A percentile compares a stretch with the other conserved stretches of the same genome.
Conservation (phyloP, 2,113 vertebrate species). For the Ardeotis arabs region DNA sequence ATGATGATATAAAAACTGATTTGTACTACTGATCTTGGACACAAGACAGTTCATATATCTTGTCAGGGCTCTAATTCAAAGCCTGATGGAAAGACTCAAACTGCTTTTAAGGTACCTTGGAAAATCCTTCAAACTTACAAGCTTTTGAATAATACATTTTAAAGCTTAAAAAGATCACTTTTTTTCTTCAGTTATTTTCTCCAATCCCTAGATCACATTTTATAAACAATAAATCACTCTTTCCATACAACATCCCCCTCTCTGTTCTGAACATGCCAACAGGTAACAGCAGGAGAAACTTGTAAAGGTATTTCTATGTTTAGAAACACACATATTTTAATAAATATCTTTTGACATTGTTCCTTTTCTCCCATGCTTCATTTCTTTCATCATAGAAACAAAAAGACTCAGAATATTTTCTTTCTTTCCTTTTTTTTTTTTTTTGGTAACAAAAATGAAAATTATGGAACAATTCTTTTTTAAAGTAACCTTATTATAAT, state of each 20-base stretch:
- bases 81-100: background rate
- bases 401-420: background rate
- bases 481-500: background rate
- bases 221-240: background rate
- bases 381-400: background rate
- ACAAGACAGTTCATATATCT: background rate
- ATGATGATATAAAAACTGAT: background rate
- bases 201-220: background rate
- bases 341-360: background rate
- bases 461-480: background rate
- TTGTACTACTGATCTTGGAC: background rate
- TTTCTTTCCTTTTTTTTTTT: background rate
- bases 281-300: background rate
- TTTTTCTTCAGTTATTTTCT: background rate
- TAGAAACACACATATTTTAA: background rate
- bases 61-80: constrained; percentile 7
- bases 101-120: background rate
- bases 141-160: background rate
- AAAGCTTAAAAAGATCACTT: background rate
- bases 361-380: background rate
- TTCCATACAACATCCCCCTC: background rate
- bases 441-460: background rate
- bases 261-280: background rate
- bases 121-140: background rate
- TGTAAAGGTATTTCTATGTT: background rate